Conservation (phyloP, 2,888 invertebrate genomes). For the Willowsia nigromaculata region DNA sequence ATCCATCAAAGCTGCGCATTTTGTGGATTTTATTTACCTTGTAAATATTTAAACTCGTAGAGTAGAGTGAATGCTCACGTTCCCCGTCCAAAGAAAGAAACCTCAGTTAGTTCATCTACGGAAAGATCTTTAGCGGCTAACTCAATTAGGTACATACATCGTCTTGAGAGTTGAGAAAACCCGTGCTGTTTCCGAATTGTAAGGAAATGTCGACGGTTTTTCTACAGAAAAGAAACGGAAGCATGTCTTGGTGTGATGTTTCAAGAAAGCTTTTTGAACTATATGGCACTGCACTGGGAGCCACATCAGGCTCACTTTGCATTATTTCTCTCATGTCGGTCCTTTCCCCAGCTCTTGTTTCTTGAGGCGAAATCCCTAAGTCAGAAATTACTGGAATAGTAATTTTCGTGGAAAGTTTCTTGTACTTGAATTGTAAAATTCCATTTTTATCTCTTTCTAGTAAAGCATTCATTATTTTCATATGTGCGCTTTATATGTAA, state of each 20-base stretch:
- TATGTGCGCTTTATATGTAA: too few species aligned
- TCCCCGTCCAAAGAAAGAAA: background rate
- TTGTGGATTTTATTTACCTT: constrained; percentile 6
- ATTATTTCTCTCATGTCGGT: background rate
- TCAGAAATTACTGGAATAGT: background rate
- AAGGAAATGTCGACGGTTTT: constrained; percentile 13
- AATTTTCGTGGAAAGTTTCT: background rate
- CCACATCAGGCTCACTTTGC: constrained; percentile 3
- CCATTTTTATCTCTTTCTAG: background rate
- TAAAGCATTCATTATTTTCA: background rate
- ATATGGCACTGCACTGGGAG: background rate
- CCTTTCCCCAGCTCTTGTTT: background rate
- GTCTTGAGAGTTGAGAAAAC: background rate
- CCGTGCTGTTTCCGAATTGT: background rate
- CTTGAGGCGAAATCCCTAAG: background rate
- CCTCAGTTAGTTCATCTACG: background rate
- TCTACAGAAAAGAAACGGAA: background rate
- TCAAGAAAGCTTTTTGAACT: constrained; percentile 10
- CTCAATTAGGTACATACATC: background rate
- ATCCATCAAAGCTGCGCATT: constrained; percentile 51
- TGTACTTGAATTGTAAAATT: background rate
- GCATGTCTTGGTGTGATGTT: constrained; percentile 9
- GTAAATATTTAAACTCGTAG: background rate
- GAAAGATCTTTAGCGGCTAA: background rate
- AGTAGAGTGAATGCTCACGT: background rate